These are phyloP conservation scores for Papilio demoleus DNA, from an alignment of 2,888 invertebrate genomes.

Conservation along the genomic window DNA sequence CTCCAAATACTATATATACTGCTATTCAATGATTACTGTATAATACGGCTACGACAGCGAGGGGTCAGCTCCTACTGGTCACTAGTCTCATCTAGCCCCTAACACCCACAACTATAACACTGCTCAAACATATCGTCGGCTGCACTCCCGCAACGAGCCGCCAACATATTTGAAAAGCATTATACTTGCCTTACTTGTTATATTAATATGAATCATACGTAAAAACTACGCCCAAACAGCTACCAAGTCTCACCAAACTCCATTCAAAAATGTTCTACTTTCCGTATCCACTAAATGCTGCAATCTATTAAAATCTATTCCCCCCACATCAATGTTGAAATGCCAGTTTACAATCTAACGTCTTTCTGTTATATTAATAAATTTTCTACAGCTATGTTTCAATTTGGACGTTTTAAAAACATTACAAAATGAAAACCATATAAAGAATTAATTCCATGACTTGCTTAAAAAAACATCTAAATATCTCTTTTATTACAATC, in stretches of 20 bases:
- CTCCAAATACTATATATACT: slow-evolving; percentile 63
- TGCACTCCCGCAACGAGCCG: too few relatives aligned
- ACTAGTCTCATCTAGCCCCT: too few relatives aligned
- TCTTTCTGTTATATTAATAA: not conserved
- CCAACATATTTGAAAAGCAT: too few relatives aligned
- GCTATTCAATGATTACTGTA: slow-evolving; percentile 56
- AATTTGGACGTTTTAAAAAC: slow-evolving; percentile 12
- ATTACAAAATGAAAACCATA: not conserved
- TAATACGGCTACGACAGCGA: too few relatives aligned
- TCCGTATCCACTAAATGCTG: not conserved
- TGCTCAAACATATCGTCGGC: too few relatives aligned
- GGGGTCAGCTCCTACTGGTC: too few relatives aligned
- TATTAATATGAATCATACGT: not conserved
- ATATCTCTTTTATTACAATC: not conserved
- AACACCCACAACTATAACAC: too few relatives aligned
- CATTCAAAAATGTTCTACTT: not conserved
- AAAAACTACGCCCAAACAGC: not conserved
- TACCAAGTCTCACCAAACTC: not conserved
- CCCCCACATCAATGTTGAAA: not conserved
- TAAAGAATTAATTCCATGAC: not conserved
- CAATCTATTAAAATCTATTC: slow-evolving; percentile 1
- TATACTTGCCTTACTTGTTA: too few relatives aligned
- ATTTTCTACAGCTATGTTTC: not conserved
- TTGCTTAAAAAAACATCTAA: not conserved
- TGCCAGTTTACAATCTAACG: slow-evolving; percentile 3